These are phyloP conservation scores for Cinara cedri DNA, from an alignment of 2,888 invertebrate species.

Conservation along the genomic window DNA sequence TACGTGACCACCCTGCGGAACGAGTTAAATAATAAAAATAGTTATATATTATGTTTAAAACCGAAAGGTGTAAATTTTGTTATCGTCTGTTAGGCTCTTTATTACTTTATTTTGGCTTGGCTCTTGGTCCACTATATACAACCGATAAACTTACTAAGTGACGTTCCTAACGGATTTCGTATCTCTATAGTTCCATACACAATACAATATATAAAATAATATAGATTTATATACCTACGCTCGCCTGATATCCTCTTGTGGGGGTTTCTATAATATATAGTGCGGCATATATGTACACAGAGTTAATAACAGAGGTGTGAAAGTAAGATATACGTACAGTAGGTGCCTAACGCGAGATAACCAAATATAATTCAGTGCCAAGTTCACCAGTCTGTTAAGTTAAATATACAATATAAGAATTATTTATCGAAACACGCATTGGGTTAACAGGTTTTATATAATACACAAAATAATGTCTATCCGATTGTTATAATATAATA, in stretches of 20 bases:
- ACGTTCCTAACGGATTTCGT: not conserved
- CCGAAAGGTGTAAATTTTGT: too few species aligned
- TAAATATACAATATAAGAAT: not conserved
- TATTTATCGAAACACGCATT: not conserved
- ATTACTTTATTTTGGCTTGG: too few species aligned
- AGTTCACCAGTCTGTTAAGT: constrained; percentile 5
- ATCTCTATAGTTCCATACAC: not conserved
- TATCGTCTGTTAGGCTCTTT: too few species aligned
- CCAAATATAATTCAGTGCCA: not conserved
- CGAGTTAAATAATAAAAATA: too few species aligned
- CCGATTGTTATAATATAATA: too few species aligned
- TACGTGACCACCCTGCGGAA: too few species aligned
- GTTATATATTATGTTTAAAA: too few species aligned
- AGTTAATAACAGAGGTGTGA: constrained; percentile 6
- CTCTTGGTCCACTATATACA: too few species aligned
- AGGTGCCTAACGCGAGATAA: not conserved
- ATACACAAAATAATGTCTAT: not conserved
- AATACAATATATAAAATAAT: not conserved
- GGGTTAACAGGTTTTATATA: too few species aligned
- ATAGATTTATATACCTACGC: not conserved
- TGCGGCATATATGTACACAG: too few species aligned
- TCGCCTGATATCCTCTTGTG: not conserved
- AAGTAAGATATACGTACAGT: constrained; percentile 36
- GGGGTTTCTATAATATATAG: not conserved
- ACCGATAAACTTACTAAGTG: constrained; percentile 7